Conservation (phyloP, 2,888 invertebrate genomes). For the Barypeithes pellucidus region DNA sequence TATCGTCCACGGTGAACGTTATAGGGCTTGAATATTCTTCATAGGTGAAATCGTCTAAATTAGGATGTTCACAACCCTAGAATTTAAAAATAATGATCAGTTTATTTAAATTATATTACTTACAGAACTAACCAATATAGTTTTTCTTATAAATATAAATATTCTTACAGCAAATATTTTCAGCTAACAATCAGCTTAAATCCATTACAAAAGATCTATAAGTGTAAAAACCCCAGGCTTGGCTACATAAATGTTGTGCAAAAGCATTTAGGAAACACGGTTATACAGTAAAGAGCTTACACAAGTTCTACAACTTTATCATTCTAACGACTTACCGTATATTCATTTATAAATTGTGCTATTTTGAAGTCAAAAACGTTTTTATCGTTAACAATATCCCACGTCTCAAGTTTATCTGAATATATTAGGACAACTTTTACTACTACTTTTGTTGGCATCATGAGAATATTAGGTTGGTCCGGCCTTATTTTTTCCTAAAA, state of each 20-base stretch:
- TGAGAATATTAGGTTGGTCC: slow-evolving; percentile 46
- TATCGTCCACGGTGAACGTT: slow-evolving; percentile 56
- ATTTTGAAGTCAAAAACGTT: slow-evolving; percentile 75
- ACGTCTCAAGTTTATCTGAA: slow-evolving; percentile 75
- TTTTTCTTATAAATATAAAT: no score
- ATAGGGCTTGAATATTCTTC: slow-evolving; percentile 68
- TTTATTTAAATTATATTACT: no score
- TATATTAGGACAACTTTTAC: slow-evolving; percentile 76
- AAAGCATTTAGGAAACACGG: no score
- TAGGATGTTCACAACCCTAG: slow-evolving; percentile 73
- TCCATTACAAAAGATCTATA: no score
- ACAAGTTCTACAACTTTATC: no score
- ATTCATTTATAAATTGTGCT: slow-evolving; percentile 75
- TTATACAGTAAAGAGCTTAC: no score
- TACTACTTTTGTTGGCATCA: slow-evolving; percentile 71
- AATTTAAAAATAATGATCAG: no score
- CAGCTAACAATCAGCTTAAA: no score
- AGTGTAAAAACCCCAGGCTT: no score
- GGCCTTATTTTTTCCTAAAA: slow-evolving; percentile 48
- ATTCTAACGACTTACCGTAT: slow-evolving; percentile 70
- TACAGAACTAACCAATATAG: no score
- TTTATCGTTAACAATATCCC: slow-evolving; percentile 74
- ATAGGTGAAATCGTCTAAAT: slow-evolving; percentile 71
- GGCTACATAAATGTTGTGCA: no score
- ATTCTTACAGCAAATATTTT: no score